Evolutionary conservation across 64 coral and sea anemone genomes (phyloP).

Genomic region (Stylophora pistillata): DNA sequence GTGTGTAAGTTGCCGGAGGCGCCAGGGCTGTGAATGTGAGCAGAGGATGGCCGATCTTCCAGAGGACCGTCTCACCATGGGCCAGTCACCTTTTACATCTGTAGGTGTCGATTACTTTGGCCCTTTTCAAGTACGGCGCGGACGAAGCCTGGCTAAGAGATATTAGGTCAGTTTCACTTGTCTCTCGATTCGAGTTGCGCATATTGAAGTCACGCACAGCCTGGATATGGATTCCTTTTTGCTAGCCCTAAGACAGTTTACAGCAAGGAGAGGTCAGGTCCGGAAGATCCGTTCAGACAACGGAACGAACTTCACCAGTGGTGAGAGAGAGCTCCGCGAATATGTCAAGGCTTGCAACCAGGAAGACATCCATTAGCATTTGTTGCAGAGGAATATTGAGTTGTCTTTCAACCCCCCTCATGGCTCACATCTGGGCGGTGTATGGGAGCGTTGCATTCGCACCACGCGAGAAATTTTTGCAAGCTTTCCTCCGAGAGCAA

Average conservation of each 20-base stretch:
- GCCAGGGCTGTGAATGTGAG: background rate
- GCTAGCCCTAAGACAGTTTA: background rate
- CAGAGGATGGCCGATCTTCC: conserved; percentile 45
- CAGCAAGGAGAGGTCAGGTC: conserved; percentile 4
- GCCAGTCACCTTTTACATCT: conserved; percentile 6
- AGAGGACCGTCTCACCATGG: background rate
- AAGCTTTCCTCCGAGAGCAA: conserved; percentile 11
- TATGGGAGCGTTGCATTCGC: conserved; percentile 37
- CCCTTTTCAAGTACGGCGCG: too few species aligned
- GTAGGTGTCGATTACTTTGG: conserved; percentile 16
- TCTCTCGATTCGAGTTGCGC: background rate
- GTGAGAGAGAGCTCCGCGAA: background rate
- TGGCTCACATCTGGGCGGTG: conserved; percentile 13
- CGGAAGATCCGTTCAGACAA: conserved; percentile 14
- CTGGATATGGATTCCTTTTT: conserved; percentile 19
- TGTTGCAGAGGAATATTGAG: background rate
- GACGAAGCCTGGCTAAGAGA: too few species aligned
- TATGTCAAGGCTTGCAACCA: background rate
- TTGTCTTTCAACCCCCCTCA: conserved; percentile 6
- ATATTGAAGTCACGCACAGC: conserved; percentile 16
- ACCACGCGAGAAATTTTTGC: conserved; percentile 26
- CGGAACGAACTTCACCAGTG: background rate
- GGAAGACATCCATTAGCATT: background rate
- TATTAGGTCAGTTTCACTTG: conserved; percentile 12
- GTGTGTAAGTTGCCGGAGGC: background rate